These are phyloP conservation scores for Nomia melanderi DNA, from an alignment of 1,140 invertebrate genomes.

Conservation along the genomic window DNA sequence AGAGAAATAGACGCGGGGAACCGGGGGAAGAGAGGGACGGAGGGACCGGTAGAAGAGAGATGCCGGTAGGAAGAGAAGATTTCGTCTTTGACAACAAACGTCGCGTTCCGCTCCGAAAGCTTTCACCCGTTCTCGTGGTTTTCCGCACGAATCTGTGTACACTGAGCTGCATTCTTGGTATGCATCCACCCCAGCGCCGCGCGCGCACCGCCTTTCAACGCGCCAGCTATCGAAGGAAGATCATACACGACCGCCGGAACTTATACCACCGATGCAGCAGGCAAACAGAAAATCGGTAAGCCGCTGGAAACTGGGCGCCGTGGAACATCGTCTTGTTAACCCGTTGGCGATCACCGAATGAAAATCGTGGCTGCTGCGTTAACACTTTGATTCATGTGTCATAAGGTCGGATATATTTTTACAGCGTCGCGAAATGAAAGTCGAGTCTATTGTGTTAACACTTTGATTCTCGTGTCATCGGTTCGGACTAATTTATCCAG, in stretches of 20 bases:
- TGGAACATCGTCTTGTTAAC: not conserved
- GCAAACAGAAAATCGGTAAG: constrained; percentile 35
- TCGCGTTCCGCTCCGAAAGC: constrained; percentile 54
- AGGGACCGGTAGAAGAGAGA: not conserved
- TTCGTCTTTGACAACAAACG: constrained; percentile 63
- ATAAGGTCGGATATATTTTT: no score
- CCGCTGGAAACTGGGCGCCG: not conserved
- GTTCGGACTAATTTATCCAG: no score
- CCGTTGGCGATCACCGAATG: no score
- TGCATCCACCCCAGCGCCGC: constrained; percentile 25
- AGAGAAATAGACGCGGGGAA: no score
- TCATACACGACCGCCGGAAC: constrained; percentile 22
- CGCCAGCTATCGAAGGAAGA: constrained; percentile 16
- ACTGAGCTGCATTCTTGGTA: constrained; percentile 50
- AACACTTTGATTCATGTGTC: no score
- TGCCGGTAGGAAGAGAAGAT: constrained; percentile 30
- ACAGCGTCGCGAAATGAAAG: no score
- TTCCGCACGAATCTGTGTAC: constrained; percentile 49
- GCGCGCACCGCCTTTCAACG: constrained; percentile 12
- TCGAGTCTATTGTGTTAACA: no score
- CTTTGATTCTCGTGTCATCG: no score
- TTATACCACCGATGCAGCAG: constrained; percentile 22
- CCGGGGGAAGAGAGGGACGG: not conserved
- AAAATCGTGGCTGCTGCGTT: no score
- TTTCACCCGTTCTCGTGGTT: constrained; percentile 53